Evolutionary conservation across 2,888 invertebrate genomes (phyloP), one percentile per base, ranked within the genome.

Genomic region (Epinotia demarniana): DNA sequence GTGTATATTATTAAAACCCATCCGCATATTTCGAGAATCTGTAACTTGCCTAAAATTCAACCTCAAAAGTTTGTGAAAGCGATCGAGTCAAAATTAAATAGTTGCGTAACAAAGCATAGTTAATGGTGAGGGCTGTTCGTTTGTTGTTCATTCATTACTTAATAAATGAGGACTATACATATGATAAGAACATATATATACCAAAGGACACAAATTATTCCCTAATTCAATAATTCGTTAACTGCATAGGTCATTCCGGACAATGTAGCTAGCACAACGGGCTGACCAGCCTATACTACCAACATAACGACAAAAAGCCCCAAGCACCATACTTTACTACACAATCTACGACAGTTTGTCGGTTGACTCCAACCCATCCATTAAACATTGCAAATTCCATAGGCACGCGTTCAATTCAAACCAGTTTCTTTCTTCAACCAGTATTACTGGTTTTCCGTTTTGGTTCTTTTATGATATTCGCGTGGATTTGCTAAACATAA

Each of bases 211-310:
- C 79, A 87, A 91, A 92, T 92, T 92, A 92, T 89, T 88, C 87
- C 83, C 85, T 89, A 88, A 92, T 92, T 91, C 89, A 90, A 89
- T 89, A 89, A 90, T 91, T 88, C 89, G 88, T 84, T 87, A 90
- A 91, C 90, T 88, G 79, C 80, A 82, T 82, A 86, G 91, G 92
- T 92, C 92, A 92, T 88, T 91, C 87, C 90, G 83, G 83, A 90
- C 92, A 91, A 92, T 91, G 82, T 75, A 71, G 64, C 75, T 43
- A 60, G 64, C 60, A 75, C 70, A 75, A 75, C 77, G 82, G 85
- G 85, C 86, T 85, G 87, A 86, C 86, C 83, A 84, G 82, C 76
- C 77, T 77, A 76, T 33, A 27, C n/a, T 12, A 46, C 12, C 5
- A 19, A 23, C 58, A 19, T 46, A n/a, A n/a, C n/a, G n/a, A 58